phyloP scores from a whole-genome alignment of 2,888 invertebrate genomes.

The Euphydryas editha region DNA sequence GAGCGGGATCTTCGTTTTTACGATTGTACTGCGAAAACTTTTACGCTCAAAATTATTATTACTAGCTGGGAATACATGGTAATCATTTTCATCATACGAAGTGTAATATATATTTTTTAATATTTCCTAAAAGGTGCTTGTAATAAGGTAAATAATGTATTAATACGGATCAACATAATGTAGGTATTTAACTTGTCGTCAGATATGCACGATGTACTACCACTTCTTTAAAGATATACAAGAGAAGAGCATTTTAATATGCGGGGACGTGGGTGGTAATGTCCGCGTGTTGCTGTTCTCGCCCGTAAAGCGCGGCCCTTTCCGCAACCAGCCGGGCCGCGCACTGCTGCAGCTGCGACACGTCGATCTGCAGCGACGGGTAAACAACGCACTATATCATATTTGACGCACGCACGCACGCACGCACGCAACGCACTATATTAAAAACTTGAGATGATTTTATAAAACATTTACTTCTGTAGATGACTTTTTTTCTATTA shows the following conservation, averaged over 20 bases:
- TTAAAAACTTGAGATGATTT: background rate
- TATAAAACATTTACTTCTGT: background rate
- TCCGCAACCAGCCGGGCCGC: slow-evolving; percentile 86
- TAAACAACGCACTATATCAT: slow-evolving; percentile 40
- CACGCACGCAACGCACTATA: background rate
- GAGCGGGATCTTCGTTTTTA: slow-evolving; percentile 92
- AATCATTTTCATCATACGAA: slow-evolving; percentile 15
- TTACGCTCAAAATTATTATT: slow-evolving; percentile 88
- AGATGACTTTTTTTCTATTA: background rate
- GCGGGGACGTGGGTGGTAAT: slow-evolving; percentile 90
- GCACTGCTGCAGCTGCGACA: slow-evolving; percentile 84
- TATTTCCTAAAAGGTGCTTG: too few relatives aligned
- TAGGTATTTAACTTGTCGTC: slow-evolving; percentile 15
- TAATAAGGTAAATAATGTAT: background rate
- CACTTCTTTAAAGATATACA: slow-evolving; percentile 82
- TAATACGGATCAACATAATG: too few relatives aligned
- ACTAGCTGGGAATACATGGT: slow-evolving; percentile 85
- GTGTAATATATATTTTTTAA: too few relatives aligned
- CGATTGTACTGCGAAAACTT: slow-evolving; percentile 89
- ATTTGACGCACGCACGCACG: too few relatives aligned
- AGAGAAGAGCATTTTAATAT: slow-evolving; percentile 85
- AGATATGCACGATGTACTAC: slow-evolving; percentile 83
- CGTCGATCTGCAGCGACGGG: slow-evolving; percentile 79
- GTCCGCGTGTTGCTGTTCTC: slow-evolving; percentile 86
- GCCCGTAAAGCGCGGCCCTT: slow-evolving; percentile 86